phyloP scores from a whole-genome alignment of 2,113 vertebrate species.

The Cyprinodon variegatus region DNA sequence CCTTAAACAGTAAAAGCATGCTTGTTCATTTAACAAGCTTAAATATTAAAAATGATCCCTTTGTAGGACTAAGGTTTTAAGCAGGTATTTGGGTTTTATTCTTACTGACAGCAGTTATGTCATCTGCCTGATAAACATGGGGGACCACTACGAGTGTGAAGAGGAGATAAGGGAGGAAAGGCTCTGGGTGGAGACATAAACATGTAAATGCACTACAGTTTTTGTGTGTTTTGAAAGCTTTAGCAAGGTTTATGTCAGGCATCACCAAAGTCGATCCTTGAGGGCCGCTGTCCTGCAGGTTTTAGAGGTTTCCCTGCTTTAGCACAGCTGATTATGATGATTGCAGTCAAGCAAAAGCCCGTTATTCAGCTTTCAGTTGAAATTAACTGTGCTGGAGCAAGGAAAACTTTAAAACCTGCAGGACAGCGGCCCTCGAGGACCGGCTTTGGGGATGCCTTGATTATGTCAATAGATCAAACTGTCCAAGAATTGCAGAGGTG shows the following conservation, averaged over 20 bases:
- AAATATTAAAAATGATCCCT: not conserved
- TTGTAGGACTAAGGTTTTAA: not conserved
- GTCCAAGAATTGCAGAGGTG: not conserved
- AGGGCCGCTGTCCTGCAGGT: too few relatives aligned
- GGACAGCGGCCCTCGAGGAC: too few relatives aligned
- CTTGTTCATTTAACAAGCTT: conserved; percentile 8
- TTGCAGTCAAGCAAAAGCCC: too few relatives aligned
- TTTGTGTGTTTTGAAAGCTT: not conserved
- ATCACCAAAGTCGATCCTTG: too few relatives aligned
- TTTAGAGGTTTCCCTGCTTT: too few relatives aligned
- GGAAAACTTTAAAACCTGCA: too few relatives aligned
- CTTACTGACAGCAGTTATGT: conserved; percentile 17
- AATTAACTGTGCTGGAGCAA: too few relatives aligned
- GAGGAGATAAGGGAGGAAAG: conserved; percentile 54
- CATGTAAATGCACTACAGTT: not conserved
- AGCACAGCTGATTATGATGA: too few relatives aligned
- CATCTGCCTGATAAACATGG: conserved; percentile 31
- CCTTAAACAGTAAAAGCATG: conserved; percentile 18
- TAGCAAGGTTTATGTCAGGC: not conserved
- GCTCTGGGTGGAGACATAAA: conserved; percentile 34
- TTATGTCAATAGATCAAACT: not conserved
- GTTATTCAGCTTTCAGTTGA: too few relatives aligned
- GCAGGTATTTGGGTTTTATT: not conserved
- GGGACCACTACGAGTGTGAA: conserved; percentile 23
- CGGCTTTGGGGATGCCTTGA: too few relatives aligned